These are phyloP conservation scores for Halictus ligatus DNA, from an alignment of 2,888 invertebrate genomes.

Conservation along the genomic window DNA sequence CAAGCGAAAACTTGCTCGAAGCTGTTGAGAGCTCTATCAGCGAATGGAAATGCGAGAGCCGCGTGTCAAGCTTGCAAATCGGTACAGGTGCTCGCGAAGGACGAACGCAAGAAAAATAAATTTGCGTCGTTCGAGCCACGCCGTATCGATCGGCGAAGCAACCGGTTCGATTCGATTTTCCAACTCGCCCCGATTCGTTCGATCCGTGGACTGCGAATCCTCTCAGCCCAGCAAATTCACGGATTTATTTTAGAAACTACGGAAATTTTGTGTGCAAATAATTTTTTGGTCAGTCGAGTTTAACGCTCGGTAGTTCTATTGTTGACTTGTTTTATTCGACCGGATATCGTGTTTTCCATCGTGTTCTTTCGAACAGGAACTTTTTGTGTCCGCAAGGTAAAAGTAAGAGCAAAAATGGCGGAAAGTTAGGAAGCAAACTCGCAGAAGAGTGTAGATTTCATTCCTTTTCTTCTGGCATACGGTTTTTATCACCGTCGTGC, in stretches of 20 bases:
- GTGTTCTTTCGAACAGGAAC: background rate
- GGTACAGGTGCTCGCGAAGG: constrained; percentile 52
- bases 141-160: background rate
- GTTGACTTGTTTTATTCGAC: background rate
- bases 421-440: background rate
- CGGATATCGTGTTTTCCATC: background rate
- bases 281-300: too few relatives aligned
- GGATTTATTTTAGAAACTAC: too few relatives aligned
- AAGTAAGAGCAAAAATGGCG: background rate
- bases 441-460: background rate
- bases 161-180: background rate
- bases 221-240: too few relatives aligned
- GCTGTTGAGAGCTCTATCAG: background rate
- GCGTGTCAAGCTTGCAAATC: constrained; percentile 32
- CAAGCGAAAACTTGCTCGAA: background rate
- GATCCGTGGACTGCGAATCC: background rate
- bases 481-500: background rate
- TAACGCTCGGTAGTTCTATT: too few relatives aligned
- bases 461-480: background rate
- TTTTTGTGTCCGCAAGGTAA: background rate
- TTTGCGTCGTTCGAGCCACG: background rate
- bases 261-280: too few relatives aligned
- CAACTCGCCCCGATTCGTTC: background rate
- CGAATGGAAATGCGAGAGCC: constrained; percentile 2
- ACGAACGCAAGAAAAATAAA: constrained; percentile 19